These are phyloP conservation scores for Sebastes fasciatus DNA, from an alignment of 2,113 vertebrate genomes.

Conservation along the genomic window DNA sequence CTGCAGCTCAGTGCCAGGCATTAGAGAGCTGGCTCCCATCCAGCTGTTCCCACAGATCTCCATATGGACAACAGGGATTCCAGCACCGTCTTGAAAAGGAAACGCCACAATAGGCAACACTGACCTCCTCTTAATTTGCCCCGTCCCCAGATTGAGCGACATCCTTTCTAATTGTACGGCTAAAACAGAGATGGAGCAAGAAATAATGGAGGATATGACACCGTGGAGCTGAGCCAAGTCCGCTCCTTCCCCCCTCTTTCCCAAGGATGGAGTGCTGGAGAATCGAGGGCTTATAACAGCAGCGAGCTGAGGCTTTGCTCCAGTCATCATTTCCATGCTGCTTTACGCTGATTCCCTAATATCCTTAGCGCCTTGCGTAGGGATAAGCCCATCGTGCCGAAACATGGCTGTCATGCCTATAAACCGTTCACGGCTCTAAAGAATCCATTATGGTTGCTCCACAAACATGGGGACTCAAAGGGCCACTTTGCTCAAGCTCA, in stretches of 20 bases:
- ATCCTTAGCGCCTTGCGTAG: slow-evolving; percentile 83
- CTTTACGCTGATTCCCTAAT: slow-evolving; percentile 86
- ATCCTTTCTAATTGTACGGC: slow-evolving; percentile 64
- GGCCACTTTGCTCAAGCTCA: slow-evolving; percentile 81
- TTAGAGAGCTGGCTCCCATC: slow-evolving; percentile 45
- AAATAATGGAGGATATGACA: slow-evolving; percentile 72
- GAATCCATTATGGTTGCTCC: slow-evolving; percentile 82
- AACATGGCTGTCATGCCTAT: slow-evolving; percentile 84
- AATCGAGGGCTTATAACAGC: slow-evolving; percentile 78
- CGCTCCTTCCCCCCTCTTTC: slow-evolving; percentile 48
- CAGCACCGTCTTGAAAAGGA: slow-evolving; percentile 33
- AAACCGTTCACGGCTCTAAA: slow-evolving; percentile 84
- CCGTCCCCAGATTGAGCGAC: slow-evolving; percentile 54
- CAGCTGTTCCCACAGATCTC: slow-evolving; percentile 49
- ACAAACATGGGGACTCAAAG: slow-evolving; percentile 79
- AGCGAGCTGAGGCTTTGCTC: slow-evolving; percentile 77
- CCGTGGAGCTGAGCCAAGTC: slow-evolving; percentile 69
- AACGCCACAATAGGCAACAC: slow-evolving; percentile 47
- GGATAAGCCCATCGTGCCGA: slow-evolving; percentile 84
- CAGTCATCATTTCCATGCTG: slow-evolving; percentile 85
- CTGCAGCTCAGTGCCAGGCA: slow-evolving; percentile 34
- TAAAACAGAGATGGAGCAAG: slow-evolving; percentile 62
- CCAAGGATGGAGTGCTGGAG: slow-evolving; percentile 71
- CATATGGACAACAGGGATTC: slow-evolving; percentile 52
- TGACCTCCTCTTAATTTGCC: slow-evolving; percentile 59